These are phyloP conservation scores for Hymenopus coronatus DNA, from an alignment of 2,888 invertebrate species.

Conservation along the genomic window DNA sequence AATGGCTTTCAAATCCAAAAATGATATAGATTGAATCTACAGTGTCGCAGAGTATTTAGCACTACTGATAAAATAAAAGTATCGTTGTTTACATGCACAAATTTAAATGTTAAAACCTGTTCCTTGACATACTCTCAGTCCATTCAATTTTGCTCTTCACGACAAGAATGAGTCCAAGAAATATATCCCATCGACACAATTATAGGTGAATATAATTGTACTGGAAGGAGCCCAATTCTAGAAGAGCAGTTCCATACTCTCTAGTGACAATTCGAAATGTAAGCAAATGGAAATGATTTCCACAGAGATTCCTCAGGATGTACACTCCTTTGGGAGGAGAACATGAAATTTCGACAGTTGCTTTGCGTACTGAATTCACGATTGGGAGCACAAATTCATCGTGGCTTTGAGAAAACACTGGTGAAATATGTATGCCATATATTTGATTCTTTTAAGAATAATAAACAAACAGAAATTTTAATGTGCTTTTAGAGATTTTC, in stretches of 20 bases:
- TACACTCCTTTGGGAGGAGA: neutral
- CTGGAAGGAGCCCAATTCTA: too few species aligned
- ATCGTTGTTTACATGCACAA: too few species aligned
- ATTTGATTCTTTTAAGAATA: neutral
- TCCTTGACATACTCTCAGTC: too few species aligned
- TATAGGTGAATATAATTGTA: too few species aligned
- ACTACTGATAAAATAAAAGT: too few species aligned
- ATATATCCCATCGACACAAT: too few species aligned
- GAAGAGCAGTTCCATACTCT: neutral
- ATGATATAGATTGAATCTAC: too few species aligned
- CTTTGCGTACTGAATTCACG: neutral
- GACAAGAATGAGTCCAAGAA: too few species aligned
- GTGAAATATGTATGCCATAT: neutral
- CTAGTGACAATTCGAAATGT: neutral
- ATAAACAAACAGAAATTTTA: neutral
- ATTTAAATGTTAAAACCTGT: too few species aligned
- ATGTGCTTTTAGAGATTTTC: neutral
- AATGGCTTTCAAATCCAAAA: too few species aligned
- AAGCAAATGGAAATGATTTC: neutral
- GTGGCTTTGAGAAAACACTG: neutral
- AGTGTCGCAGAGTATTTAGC: too few species aligned
- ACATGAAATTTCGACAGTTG: neutral
- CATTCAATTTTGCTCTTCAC: too few species aligned
- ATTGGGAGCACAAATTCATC: neutral
- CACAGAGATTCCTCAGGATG: neutral